phyloP scores from a whole-genome alignment of 2,113 vertebrate genomes.

The Hemiscyllium ocellatum region DNA sequence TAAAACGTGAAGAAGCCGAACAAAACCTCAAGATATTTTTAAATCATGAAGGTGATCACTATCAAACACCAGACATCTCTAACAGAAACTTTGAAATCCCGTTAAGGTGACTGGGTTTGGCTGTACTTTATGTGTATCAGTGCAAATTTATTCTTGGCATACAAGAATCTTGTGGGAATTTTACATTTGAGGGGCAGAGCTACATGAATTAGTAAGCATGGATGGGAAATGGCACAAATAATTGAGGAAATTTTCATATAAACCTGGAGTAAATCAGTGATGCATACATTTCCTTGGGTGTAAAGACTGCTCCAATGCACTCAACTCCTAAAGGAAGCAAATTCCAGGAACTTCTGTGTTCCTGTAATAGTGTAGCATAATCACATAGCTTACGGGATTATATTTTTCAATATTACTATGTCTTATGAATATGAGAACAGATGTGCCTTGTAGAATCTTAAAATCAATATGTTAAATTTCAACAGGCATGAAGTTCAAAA shows the following conservation, averaged over 20 bases:
- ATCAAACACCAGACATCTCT: background rate
- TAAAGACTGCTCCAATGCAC: background rate
- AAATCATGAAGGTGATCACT: background rate
- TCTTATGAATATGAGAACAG: too few species aligned
- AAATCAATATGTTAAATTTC: too few species aligned
- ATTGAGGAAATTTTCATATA: background rate
- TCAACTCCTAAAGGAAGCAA: background rate
- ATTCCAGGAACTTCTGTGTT: background rate
- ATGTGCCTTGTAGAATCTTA: too few species aligned
- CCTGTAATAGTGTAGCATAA: too few species aligned
- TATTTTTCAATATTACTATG: background rate
- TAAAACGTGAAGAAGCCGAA: background rate
- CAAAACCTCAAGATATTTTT: background rate
- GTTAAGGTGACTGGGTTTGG: background rate
- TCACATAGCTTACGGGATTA: background rate
- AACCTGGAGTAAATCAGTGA: background rate
- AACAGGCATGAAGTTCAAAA: too few species aligned
- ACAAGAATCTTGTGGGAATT: background rate
- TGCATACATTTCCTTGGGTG: background rate
- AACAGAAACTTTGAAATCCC: too few species aligned
- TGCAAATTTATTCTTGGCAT: background rate
- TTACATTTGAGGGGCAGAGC: background rate
- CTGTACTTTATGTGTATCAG: background rate
- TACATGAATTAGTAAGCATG: background rate
- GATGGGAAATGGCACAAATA: background rate